phyloP scores from a whole-genome alignment of 1,140 invertebrate species.

The Diploscapter pachys region DNA sequence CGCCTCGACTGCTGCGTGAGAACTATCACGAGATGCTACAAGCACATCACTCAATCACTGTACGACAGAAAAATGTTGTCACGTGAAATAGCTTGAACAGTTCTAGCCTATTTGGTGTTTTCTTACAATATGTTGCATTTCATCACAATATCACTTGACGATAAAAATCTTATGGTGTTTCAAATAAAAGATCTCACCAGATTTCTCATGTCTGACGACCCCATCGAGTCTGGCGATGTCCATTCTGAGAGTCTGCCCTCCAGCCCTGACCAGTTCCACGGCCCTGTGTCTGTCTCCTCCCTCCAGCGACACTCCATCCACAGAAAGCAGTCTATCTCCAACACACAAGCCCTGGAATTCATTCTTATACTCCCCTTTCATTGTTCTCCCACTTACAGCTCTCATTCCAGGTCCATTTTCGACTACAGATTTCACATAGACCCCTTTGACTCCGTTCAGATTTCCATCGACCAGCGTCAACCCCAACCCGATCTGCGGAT shows the following conservation, averaged over 20 bases:
- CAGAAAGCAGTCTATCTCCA: constrained; percentile 60
- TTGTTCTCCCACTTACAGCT: constrained; percentile 24
- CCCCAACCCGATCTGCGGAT: constrained; percentile 48
- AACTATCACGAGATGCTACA: too few relatives aligned
- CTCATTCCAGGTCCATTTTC: constrained; percentile 58
- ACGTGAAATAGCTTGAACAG: too few relatives aligned
- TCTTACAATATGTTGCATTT: too few relatives aligned
- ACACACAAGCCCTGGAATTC: constrained; percentile 37
- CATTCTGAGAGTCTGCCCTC: constrained; percentile 17
- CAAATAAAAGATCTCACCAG: constrained; percentile 7
- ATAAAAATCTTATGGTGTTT: too few relatives aligned
- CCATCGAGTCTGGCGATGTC: constrained; percentile 24
- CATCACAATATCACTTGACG: too few relatives aligned
- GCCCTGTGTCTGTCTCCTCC: constrained; percentile 59
- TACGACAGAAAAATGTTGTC: too few relatives aligned
- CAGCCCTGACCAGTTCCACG: constrained; percentile 58
- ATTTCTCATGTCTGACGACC: constrained; percentile 24
- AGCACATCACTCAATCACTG: too few relatives aligned
- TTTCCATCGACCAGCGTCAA: constrained; percentile 60
- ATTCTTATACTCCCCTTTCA: neutral
- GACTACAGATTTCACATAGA: constrained; percentile 62
- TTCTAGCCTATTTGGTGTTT: too few relatives aligned
- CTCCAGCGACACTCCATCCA: constrained; percentile 59
- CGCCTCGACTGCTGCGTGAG: too few relatives aligned
- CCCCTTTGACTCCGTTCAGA: constrained; percentile 59